Evolutionary conservation across 2,113 vertebrate genomes (phyloP).

Genomic region (Sciurus niger): DNA sequence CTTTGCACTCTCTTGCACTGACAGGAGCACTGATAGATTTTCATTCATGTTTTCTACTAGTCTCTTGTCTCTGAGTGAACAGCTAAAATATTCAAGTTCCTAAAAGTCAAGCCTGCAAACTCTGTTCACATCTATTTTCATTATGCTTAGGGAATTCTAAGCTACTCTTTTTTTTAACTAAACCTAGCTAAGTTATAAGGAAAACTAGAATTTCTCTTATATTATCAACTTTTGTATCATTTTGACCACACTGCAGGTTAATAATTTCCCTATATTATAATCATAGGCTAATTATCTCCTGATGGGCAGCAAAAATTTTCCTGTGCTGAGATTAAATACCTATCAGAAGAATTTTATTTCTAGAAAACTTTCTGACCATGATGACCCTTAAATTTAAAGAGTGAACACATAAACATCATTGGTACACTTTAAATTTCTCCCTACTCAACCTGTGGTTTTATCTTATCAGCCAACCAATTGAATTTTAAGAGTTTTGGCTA

Average conservation of each 20-base stretch:
- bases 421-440: not conserved
- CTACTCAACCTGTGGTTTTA: not conserved
- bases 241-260: not conserved
- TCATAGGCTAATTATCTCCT: not conserved
- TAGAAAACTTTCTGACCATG: not conserved
- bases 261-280: not conserved
- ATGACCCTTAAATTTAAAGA: not conserved
- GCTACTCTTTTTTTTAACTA: not conserved
- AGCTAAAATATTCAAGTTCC: not conserved
- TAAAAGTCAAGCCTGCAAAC: not conserved
- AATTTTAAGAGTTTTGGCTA: not conserved
- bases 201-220: conserved; percentile 45
- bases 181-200: not conserved
- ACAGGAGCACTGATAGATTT: not conserved
- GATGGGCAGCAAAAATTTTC: not conserved
- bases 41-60: not conserved
- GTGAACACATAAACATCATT: not conserved
- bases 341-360: conserved; percentile 25
- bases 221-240: not conserved
- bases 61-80: not conserved
- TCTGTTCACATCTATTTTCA: conserved; percentile 26
- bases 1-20: not conserved
- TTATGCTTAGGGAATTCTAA: conserved; percentile 25
- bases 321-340: not conserved
- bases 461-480: conserved; percentile 32